Evolutionary conservation across 2,113 vertebrate species (phyloP).

Genomic region (Hucho hucho): DNA sequence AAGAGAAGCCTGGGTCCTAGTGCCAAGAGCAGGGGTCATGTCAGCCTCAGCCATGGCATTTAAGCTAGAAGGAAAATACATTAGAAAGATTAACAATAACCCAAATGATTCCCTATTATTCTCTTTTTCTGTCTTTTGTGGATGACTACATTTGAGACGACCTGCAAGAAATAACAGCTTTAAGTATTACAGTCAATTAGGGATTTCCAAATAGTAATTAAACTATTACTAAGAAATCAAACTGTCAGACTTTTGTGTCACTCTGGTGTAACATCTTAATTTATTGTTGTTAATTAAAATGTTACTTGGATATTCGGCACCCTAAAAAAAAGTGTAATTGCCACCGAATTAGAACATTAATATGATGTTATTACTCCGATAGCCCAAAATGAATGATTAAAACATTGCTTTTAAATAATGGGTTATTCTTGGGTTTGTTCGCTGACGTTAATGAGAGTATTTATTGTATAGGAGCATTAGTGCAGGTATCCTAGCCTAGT

Average conservation of each 20-base stretch:
- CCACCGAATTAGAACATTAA: constrained; percentile 52
- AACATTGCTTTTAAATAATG: constrained; percentile 48
- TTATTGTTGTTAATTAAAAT: constrained; percentile 60
- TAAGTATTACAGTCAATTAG: constrained; percentile 68
- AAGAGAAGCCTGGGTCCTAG: constrained; percentile 58
- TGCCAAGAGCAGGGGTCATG: constrained; percentile 53
- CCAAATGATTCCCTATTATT: constrained; percentile 10
- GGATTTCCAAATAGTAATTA: constrained; percentile 73
- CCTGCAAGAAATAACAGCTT: constrained; percentile 63
- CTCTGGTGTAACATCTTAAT: constrained; percentile 47
- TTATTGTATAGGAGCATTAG: constrained; percentile 39
- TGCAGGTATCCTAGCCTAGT: constrained; percentile 31
- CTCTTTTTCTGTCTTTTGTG: constrained; percentile 37
- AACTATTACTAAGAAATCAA: constrained; percentile 74
- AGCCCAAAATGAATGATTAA: constrained; percentile 43
- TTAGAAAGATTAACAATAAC: too few species aligned
- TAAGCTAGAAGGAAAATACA: constrained; percentile 39
- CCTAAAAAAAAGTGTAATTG: constrained; percentile 43
- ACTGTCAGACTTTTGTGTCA: constrained; percentile 62
- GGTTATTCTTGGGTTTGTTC: constrained; percentile 21
- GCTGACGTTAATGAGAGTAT: constrained; percentile 53
- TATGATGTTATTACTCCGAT: constrained; percentile 48
- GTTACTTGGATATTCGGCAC: constrained; percentile 43
- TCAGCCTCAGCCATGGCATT: constrained; percentile 71
- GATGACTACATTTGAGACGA: constrained; percentile 67